Evolutionary conservation across 2,888 invertebrate genomes (phyloP), one percentile per base, ranked within the genome.

Genomic region (Ormyrus nitidulus): DNA sequence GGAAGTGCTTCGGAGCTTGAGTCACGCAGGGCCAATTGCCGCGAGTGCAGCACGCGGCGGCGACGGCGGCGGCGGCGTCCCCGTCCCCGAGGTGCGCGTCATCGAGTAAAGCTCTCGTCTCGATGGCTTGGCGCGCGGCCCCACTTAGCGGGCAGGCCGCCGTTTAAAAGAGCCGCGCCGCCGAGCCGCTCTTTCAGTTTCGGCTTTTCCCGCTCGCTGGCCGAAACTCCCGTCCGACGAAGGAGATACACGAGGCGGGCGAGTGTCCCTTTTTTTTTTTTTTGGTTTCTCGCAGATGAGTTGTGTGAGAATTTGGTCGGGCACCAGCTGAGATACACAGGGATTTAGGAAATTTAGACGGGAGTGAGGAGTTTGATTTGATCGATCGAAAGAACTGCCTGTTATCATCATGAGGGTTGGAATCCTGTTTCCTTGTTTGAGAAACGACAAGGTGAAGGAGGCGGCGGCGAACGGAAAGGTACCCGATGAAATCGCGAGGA

Each of bases 111-210:
- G 34, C 34, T 34, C 34, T 2, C 34, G 19, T 19, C 19, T 1
- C 34, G 34, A 34, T 34, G 53, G 11, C 53, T 58, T 11, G 48
- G 13, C 65, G 19, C 1, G 53, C 19, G 13, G 51, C 65, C 49
- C 49, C 65, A 65, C 65, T 51, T n/a, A 13, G 49, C 7, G 8
- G 65, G 11, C 51, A 34, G 54, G 54, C 68, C n/a, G n/a, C 34
- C 34, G 68, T 51, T 73, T 79, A 79, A 79, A 79, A 79, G 79
- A 68, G 34, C 56, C 58, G 70, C 53, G 58, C 10, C 58, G 51
- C 13, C 73, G 19, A 44, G 56, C 6, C 51, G 44, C 11, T 79
- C 79, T 68, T 69, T 73, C 64, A 79, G 79, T 79, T 73, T 73
- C 62, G 49, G 54, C 46, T 79, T 59, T 62, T 77, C 34, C 66